These are phyloP conservation scores for Acrocera orbiculus DNA, from an alignment of 2,888 invertebrate species.

Conservation along the genomic window DNA sequence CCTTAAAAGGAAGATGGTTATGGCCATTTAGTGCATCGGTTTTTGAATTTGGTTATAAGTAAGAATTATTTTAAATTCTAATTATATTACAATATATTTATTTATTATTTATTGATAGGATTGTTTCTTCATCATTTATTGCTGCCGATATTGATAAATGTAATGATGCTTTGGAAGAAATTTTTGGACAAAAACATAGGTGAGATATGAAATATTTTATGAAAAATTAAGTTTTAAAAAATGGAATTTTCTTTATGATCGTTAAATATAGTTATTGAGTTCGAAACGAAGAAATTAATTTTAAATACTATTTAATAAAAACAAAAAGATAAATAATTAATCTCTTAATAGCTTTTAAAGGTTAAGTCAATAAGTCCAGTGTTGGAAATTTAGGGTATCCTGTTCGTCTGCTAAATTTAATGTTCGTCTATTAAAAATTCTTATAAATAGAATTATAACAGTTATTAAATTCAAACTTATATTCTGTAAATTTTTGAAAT, in stretches of 20 bases:
- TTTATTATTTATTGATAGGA: constrained; percentile 23
- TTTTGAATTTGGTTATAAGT: constrained; percentile 28
- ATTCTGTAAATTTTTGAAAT: no score
- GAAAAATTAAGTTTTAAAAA: background rate
- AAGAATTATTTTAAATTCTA: constrained; percentile 11
- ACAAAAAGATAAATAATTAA: no score
- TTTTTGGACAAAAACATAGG: constrained; percentile 47
- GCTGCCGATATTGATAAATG: constrained; percentile 50
- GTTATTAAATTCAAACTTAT: no score
- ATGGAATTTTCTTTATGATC: background rate
- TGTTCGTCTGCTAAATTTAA: no score
- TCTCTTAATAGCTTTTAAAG: no score
- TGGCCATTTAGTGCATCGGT: constrained; percentile 32
- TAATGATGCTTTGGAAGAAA: constrained; percentile 46
- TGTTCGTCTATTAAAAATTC: no score
- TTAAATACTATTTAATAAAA: no score
- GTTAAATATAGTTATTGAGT: no score
- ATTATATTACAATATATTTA: background rate
- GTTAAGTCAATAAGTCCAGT: no score
- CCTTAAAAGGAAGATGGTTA: constrained; percentile 28
- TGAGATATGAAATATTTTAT: constrained; percentile 16
- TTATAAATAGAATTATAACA: no score
- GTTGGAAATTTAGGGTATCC: no score
- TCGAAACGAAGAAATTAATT: no score
- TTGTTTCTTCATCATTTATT: constrained; percentile 43